Evolutionary conservation across 2,888 invertebrate genomes (phyloP).

Genomic region (Ramazzottius varieornatus): DNA sequence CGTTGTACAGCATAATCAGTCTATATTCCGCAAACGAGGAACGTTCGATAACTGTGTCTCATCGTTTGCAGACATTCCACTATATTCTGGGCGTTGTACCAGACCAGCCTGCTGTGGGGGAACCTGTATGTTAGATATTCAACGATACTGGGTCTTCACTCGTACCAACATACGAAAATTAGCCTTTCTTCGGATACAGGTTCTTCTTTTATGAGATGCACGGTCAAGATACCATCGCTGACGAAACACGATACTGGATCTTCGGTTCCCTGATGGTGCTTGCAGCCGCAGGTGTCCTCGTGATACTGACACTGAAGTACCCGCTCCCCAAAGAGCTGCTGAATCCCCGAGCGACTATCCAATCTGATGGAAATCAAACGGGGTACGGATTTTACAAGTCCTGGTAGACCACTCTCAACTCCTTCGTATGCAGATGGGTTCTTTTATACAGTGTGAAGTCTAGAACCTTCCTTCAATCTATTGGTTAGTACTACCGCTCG

Average conservation of each 20-base stretch:
- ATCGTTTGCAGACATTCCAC: not conserved
- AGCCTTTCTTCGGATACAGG: no score
- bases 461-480: not conserved
- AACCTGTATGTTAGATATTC: no score
- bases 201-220: not conserved
- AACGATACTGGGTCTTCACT: no score
- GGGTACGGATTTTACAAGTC: no score
- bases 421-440: no score
- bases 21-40: no score
- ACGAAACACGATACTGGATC: not conserved
- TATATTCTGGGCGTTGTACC: conserved; percentile 1
- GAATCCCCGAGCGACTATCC: no score
- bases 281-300: not conserved
- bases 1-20: no score
- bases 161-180: no score
- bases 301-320: not conserved
- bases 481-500: not conserved
- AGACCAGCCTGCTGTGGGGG: not conserved
- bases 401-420: no score
- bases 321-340: not conserved
- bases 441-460: not conserved
- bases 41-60: no score
- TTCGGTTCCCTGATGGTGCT: not conserved
- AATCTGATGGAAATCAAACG: not conserved
- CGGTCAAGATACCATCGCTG: not conserved